phyloP scores from a whole-genome alignment of 2,888 invertebrate species.

The Zelleria hepariella region DNA sequence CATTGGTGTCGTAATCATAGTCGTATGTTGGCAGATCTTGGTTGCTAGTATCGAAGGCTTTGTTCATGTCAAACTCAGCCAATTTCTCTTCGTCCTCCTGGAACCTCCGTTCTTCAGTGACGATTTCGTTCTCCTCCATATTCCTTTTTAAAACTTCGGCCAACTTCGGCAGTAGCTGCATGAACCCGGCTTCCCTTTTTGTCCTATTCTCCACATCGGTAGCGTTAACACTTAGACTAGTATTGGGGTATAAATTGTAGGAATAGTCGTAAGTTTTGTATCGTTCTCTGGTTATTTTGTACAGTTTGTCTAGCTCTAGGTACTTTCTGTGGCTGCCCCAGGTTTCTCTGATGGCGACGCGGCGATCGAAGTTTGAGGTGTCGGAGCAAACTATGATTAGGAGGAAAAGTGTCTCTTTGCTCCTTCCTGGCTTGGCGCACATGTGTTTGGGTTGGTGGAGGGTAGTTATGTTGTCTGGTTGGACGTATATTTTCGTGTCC shows the following conservation, averaged over 20 bases:
- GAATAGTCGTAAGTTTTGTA: constrained; percentile 52
- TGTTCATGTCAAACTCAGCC: constrained; percentile 58
- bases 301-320: constrained; percentile 32
- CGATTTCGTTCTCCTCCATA: constrained; percentile 31
- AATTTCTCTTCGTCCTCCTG: constrained; percentile 40
- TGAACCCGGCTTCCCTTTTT: constrained; percentile 39
- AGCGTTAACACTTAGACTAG: constrained; percentile 16
- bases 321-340: constrained; percentile 75
- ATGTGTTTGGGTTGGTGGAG: constrained; percentile 73
- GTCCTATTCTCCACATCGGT: constrained; percentile 23
- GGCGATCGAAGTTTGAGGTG: constrained; percentile 75
- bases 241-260: constrained; percentile 36
- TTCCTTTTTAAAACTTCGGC: constrained; percentile 44
- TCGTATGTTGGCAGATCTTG: constrained; percentile 7
- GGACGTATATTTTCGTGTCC: constrained; percentile 79
- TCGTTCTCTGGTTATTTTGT: constrained; percentile 31
- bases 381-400: constrained; percentile 84
- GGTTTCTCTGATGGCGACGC: constrained; percentile 78
- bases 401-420: constrained; percentile 65
- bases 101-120: constrained; percentile 40
- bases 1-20: constrained; percentile 47
- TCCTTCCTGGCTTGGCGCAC: constrained; percentile 45
- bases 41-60: constrained; percentile 40
- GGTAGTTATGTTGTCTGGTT: constrained; percentile 78
- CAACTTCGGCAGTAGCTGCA: constrained; percentile 43